phyloP scores from a whole-genome alignment of 2,888 invertebrate species.

The Pharmacophagus antenor region DNA sequence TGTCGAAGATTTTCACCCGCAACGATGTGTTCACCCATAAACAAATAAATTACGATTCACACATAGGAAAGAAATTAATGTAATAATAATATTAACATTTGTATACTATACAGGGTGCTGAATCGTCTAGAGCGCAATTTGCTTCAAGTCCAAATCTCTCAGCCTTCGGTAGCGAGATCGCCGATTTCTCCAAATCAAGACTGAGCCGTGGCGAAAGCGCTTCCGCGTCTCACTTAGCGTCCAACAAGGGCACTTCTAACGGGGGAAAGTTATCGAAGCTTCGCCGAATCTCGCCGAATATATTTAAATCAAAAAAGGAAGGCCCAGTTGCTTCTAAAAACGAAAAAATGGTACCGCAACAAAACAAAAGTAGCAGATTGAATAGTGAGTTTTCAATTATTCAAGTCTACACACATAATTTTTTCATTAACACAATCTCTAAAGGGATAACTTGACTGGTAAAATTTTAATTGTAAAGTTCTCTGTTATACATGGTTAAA shows the following conservation, averaged over 20 bases:
- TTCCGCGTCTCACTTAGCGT: slow-evolving; percentile 57
- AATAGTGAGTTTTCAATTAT: slow-evolving; percentile 49
- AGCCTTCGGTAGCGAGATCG: slow-evolving; percentile 42
- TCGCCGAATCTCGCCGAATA: slow-evolving; percentile 58
- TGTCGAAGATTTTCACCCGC: too few species aligned
- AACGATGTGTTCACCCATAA: too few species aligned
- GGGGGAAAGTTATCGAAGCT: slow-evolving; percentile 52
- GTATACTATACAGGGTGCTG: slow-evolving; percentile 50
- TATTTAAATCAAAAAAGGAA: slow-evolving; percentile 56
- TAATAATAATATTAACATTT: neutral
- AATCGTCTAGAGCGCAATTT: slow-evolving; percentile 59
- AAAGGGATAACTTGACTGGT: too few species aligned
- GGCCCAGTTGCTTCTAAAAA: slow-evolving; percentile 37
- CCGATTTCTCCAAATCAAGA: slow-evolving; percentile 48
- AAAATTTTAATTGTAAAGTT: too few species aligned
- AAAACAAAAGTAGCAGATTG: slow-evolving; percentile 49
- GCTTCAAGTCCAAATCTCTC: slow-evolving; percentile 70
- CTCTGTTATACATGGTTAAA: too few species aligned
- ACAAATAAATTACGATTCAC: too few species aligned
- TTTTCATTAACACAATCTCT: too few species aligned
- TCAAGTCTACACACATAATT: too few species aligned
- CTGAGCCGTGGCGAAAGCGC: slow-evolving; percentile 57
- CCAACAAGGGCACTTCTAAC: slow-evolving; percentile 42
- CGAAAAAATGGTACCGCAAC: slow-evolving; percentile 44
- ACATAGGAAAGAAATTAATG: too few species aligned